Base-by-base conservation (phyloP, 92 coral and sea anemone species). In the Zoanthus solanderi region DNA sequence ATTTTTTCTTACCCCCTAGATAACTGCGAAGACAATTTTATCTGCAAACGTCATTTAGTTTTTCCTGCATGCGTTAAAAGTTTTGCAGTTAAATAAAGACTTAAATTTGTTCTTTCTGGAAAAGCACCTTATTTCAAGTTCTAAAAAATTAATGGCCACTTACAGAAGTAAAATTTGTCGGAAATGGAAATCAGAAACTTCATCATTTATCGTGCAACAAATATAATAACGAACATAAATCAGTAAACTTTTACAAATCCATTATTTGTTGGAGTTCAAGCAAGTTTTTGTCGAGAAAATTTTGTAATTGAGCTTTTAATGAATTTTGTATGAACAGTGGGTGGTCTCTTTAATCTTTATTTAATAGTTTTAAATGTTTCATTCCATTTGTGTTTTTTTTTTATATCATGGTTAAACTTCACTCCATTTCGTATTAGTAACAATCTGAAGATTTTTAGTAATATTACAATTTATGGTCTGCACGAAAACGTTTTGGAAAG, bases 271-370 rank as follows among this genome's bases (percentile, higher is more conserved):
- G 14, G 23, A 37, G 42, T 50, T 50, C 10, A 50, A 50, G 56
- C 56, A 50, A 50, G 9, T 50, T 50, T 50, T 50, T 50, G 12
- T 50, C 9, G 56, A 7, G 56, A 50, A 7, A 50, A 50, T 66
- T 46, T 53, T 66, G 53, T 81, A 66, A 66, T 81, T 48, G 75
- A 48, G 75, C 58, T 14, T 66, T 81, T 65, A 18, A 53, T 66
- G 71, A 67, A 31, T 81, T 9, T 45, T 9, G 14, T 63, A 29
- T 17, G 46, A 81, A 66, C 85, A 18, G 18, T 66, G 6, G 85
- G 75, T 23, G 85, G 75, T 0, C 75, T 23, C 12, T 30, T 66
- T 14, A 18, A 46, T 10, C 18, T 69, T 69, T 10, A 69, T 30
- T 32, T 10, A 34, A 57, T 66, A 68, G 14, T 37, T 34, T 34